A percentile compares a stretch with the other conserved stretches of the same genome.
Evolutionary conservation across 2,888 invertebrate species (phyloP).

Genomic region (Ormyrus rosae): DNA sequence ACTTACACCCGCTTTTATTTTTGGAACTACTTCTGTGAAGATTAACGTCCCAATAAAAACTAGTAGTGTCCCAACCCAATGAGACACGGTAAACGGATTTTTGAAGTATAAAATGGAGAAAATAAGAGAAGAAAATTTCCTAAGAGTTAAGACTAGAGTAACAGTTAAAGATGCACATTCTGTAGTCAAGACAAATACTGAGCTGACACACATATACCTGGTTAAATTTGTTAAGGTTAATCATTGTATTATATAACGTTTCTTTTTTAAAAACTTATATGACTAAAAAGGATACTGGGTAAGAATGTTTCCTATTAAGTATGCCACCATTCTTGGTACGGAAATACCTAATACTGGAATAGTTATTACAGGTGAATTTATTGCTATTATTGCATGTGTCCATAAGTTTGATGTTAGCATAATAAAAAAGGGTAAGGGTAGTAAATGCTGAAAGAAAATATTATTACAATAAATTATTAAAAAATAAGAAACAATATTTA

Average conservation of each 20-base stretch:
- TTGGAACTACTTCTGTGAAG: slow-evolving; percentile 88
- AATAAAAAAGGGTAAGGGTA: slow-evolving; percentile 93
- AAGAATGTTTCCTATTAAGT: slow-evolving; percentile 87
- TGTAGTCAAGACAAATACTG: slow-evolving; percentile 95
- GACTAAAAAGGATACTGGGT: slow-evolving; percentile 86
- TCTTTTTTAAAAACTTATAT: background rate
- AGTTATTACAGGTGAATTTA: slow-evolving; percentile 79
- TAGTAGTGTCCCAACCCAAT: slow-evolving; percentile 92
- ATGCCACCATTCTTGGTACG: slow-evolving; percentile 87
- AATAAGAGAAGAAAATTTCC: slow-evolving; percentile 96
- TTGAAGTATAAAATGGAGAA: slow-evolving; percentile 96
- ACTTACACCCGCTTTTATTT: slow-evolving; percentile 67
- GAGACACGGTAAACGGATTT: slow-evolving; percentile 93
- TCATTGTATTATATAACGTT: slow-evolving; percentile 3
- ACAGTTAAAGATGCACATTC: slow-evolving; percentile 96
- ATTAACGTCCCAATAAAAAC: slow-evolving; percentile 96
- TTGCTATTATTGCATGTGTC: slow-evolving; percentile 85
- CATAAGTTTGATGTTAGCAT: slow-evolving; percentile 87
- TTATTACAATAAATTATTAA: slow-evolving; percentile 49
- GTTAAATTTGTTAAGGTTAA: slow-evolving; percentile 63
- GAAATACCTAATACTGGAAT: slow-evolving; percentile 80
- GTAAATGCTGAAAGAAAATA: slow-evolving; percentile 82
- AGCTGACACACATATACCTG: slow-evolving; percentile 92
- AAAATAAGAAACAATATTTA: slow-evolving; percentile 17
- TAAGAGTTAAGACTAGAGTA: slow-evolving; percentile 94